phyloP scores from a whole-genome alignment of 2,797 vertebrate genomes.

The Acanthornis magna region DNA sequence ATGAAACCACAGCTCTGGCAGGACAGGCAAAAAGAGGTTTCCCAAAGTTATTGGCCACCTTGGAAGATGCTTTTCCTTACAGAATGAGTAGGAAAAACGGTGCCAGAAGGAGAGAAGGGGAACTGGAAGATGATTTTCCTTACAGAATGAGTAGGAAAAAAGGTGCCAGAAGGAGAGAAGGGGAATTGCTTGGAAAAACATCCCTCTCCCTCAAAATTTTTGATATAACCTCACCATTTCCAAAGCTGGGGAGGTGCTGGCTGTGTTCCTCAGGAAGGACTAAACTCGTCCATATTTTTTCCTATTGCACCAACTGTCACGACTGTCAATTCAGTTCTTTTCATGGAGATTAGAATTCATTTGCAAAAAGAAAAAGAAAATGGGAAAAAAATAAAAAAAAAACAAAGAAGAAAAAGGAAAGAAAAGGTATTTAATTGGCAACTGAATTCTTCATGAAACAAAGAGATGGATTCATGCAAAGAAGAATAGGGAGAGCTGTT shows the following conservation, averaged over 20 bases:
- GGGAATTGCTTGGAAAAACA: not conserved
- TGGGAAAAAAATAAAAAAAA: not conserved
- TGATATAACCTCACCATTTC: not conserved
- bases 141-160: not conserved
- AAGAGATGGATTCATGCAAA: constrained; percentile 51
- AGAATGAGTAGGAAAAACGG: not conserved
- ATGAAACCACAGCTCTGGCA: not conserved
- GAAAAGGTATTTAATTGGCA: constrained; percentile 60
- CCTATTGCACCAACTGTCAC: not conserved
- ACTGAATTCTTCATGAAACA: constrained; percentile 60
- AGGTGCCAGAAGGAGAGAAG: not conserved
- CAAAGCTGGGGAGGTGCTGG: not conserved
- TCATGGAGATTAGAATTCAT: not conserved
- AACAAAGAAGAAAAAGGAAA: not conserved
- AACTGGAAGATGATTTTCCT: not conserved
- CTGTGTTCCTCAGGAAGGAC: not conserved
- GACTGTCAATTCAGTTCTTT: not conserved
- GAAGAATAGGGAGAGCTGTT: constrained; percentile 48
- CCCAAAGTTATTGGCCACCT: not conserved
- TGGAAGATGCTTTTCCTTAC: not conserved
- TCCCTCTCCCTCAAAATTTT: not conserved
- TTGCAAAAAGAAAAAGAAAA: not conserved
- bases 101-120: not conserved
- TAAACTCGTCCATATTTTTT: not conserved
- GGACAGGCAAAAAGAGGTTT: not conserved